These are phyloP conservation scores for Paratrypauchen microcephalus DNA, from an alignment of 2,797 vertebrate species.

Conservation along the genomic window DNA sequence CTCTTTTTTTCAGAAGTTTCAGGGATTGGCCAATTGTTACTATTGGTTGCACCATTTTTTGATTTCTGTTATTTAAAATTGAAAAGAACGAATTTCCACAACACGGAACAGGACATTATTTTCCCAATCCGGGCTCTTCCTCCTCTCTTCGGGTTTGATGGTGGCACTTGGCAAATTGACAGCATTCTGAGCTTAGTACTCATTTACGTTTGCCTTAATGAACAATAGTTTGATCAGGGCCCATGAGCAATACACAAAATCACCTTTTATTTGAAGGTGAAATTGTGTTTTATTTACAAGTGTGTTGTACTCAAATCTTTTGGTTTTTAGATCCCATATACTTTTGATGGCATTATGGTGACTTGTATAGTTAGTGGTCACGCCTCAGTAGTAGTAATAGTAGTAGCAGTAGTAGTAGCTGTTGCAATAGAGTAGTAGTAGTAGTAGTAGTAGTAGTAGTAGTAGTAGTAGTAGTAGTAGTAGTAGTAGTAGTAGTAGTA, in stretches of 20 bases:
- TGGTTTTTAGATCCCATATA: too few relatives aligned
- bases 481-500: too few relatives aligned
- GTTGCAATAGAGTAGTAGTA: too few relatives aligned
- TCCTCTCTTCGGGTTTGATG: not conserved
- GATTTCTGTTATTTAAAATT: not conserved
- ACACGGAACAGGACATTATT: not conserved
- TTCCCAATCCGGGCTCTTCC: not conserved
- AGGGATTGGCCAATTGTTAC: not conserved
- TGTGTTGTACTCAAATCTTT: too few relatives aligned
- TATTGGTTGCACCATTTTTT: conserved; percentile 1
- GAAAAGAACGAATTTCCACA: not conserved
- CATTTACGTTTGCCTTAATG: not conserved
- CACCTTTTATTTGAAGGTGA: not conserved
- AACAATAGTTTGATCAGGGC: not conserved
- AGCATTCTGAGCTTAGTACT: not conserved
- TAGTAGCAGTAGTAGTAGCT: too few relatives aligned
- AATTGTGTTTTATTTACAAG: not conserved
- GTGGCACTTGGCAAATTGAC: not conserved
- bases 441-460: too few relatives aligned
- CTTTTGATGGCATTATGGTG: too few relatives aligned
- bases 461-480: too few relatives aligned
- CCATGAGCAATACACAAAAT: not conserved
- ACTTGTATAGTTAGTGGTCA: too few relatives aligned
- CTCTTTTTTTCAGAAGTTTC: not conserved
- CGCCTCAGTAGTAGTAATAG: too few relatives aligned